These are phyloP conservation scores for Mobula hypostoma DNA, from an alignment of 2,113 vertebrate genomes.

Conservation along the genomic window DNA sequence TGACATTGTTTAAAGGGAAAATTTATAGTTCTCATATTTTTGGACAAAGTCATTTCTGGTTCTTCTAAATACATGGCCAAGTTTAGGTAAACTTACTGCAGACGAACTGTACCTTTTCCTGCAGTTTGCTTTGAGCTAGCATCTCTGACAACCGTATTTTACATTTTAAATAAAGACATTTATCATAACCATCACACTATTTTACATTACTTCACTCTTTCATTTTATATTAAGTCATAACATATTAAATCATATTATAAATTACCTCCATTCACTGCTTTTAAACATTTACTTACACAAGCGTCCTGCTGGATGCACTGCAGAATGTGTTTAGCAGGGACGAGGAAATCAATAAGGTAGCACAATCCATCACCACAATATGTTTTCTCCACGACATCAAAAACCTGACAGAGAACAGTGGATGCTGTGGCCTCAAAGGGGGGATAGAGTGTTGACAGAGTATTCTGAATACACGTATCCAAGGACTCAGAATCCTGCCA, in stretches of 20 bases:
- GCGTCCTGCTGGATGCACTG: slow-evolving; percentile 68
- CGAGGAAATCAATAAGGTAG: slow-evolving; percentile 66
- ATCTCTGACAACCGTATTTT: neutral
- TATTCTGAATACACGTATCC: no score
- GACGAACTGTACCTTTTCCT: neutral
- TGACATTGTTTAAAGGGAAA: neutral
- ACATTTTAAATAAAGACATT: neutral
- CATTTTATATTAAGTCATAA: slow-evolving; percentile 41
- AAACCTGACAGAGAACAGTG: slow-evolving; percentile 64
- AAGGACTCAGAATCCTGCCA: no score
- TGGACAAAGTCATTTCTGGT: neutral
- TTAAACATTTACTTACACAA: slow-evolving; percentile 60
- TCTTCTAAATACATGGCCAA: neutral
- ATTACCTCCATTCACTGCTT: neutral
- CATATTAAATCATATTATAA: slow-evolving; percentile 39
- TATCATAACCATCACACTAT: neutral
- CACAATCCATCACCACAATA: slow-evolving; percentile 65
- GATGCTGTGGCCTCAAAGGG: slow-evolving; percentile 43
- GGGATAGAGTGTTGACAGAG: no score
- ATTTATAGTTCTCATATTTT: neutral
- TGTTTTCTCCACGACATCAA: slow-evolving; percentile 66
- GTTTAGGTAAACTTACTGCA: neutral
- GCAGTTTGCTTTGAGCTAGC: neutral
- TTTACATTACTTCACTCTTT: neutral
- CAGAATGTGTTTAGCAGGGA: slow-evolving; percentile 61